Conservation (phyloP, 2,888 invertebrate genomes). For the Drosophila limbata region DNA sequence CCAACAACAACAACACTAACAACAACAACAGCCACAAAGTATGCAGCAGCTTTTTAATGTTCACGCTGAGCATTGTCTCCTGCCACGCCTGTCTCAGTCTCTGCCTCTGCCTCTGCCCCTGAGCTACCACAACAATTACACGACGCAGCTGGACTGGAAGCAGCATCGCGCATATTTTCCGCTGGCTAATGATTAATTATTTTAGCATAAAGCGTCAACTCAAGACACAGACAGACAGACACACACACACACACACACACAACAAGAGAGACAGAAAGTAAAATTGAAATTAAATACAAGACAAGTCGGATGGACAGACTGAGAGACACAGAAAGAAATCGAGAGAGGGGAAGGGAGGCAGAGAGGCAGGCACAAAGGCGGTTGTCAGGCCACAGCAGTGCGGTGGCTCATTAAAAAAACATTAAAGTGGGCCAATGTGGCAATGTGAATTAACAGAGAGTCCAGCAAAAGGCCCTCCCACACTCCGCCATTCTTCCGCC, state of each 20-base stretch:
- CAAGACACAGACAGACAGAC: slow-evolving; percentile 61
- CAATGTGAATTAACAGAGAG: slow-evolving; percentile 62
- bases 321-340: background rate
- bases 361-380: slow-evolving; percentile 20
- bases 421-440: slow-evolving; percentile 74
- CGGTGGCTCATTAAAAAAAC: slow-evolving; percentile 75
- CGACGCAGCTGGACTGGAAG: slow-evolving; percentile 62
- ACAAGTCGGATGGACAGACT: slow-evolving; percentile 52
- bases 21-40: slow-evolving; percentile 27
- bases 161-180: slow-evolving; percentile 74
- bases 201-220: slow-evolving; percentile 81
- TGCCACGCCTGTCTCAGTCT: too few species aligned
- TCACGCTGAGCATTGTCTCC: slow-evolving; percentile 37
- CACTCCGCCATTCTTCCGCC: too few species aligned
- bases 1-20: slow-evolving; percentile 6
- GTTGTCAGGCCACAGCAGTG: slow-evolving; percentile 49
- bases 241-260: slow-evolving; percentile 15
- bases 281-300: slow-evolving; percentile 76
- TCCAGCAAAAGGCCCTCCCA: slow-evolving; percentile 17
- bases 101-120: background rate
- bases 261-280: slow-evolving; percentile 33
- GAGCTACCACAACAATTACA: slow-evolving; percentile 74
- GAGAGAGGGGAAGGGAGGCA: slow-evolving; percentile 13
- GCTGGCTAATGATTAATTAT: slow-evolving; percentile 79
- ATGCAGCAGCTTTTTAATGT: slow-evolving; percentile 60